Percentiles rank a stretch among this genome's conserved stretches.
phyloP scores from a whole-genome alignment of 2,888 invertebrate species.

The Watsonalla cultraria region DNA sequence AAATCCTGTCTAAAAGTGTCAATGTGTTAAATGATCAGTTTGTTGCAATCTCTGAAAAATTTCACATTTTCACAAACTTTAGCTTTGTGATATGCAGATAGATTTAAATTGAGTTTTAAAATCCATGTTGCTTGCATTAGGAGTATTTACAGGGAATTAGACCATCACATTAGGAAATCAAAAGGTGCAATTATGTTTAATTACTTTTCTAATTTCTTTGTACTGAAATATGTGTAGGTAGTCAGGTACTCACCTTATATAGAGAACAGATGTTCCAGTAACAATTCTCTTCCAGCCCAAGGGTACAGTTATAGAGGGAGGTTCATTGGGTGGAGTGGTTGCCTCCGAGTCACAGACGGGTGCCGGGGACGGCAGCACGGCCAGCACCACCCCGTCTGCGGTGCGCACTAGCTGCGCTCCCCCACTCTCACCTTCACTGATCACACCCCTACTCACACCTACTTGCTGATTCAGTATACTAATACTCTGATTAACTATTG shows the following conservation, averaged over 20 bases:
- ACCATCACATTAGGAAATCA: no score
- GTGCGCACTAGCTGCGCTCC: slow-evolving; percentile 63
- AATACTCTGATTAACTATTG: slow-evolving; percentile 74
- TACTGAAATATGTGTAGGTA: slow-evolving; percentile 8
- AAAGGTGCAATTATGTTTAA: no score
- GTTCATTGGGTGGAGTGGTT: slow-evolving; percentile 49
- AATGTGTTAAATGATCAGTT: no score
- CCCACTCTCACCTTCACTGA: slow-evolving; percentile 56
- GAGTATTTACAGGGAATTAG: no score
- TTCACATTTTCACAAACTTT: no score
- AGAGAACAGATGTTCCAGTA: slow-evolving; percentile 62
- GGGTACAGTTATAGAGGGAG: slow-evolving; percentile 67
- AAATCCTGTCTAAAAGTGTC: no score
- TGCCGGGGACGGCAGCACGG: slow-evolving; percentile 58
- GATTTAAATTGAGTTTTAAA: no score
- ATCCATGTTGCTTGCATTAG: no score
- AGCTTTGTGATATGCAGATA: no score
- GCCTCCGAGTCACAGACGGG: slow-evolving; percentile 46
- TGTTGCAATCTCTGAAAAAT: no score
- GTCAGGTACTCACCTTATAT: slow-evolving; percentile 54
- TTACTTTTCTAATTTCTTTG: no score
- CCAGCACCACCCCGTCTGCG: slow-evolving; percentile 68
- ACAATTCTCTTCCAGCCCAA: slow-evolving; percentile 73
- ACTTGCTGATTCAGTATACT: slow-evolving; percentile 75
- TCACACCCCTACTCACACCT: slow-evolving; percentile 58